Evolutionary conservation across 2,888 invertebrate genomes (phyloP).

Genomic region (Eristalinus sepulchralis): DNA sequence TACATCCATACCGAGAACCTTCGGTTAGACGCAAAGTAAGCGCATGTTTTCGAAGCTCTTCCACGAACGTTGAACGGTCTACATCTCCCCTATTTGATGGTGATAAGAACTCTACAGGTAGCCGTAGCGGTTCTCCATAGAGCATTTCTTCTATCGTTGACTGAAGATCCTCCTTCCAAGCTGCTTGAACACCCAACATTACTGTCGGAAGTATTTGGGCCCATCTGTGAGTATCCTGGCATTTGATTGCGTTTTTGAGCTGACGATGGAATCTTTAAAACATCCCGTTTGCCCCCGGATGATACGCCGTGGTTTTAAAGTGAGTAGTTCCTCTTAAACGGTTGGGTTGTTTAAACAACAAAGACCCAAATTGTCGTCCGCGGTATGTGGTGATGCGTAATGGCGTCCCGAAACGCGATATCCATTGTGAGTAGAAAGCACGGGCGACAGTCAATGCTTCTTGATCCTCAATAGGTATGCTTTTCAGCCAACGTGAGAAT

Average conservation of each 20-base stretch:
- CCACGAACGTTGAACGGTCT: background rate
- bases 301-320: conserved; percentile 54
- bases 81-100: background rate
- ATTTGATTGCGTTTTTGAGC: conserved; percentile 59
- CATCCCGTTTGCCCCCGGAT: conserved; percentile 65
- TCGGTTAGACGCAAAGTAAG: no score
- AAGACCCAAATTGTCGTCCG: conserved; percentile 61
- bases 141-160: conserved; percentile 4
- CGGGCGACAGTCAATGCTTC: conserved; percentile 21
- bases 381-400: conserved; percentile 50
- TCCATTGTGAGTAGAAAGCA: conserved; percentile 17
- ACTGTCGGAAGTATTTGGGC: background rate
- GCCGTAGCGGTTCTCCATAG: conserved; percentile 3
- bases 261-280: conserved; percentile 69
- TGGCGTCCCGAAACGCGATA: conserved; percentile 56
- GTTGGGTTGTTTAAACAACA: conserved; percentile 41
- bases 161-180: conserved; percentile 3
- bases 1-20: background rate
- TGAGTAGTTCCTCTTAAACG: conserved; percentile 42
- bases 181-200: conserved; percentile 1
- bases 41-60: conserved; percentile 2
- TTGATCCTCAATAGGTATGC: conserved; percentile 17
- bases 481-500: conserved; percentile 19
- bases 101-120: background rate
- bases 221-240: conserved; percentile 7